phyloP scores from a whole-genome alignment of 2,113 vertebrate species.

The Centropus unirufus region DNA sequence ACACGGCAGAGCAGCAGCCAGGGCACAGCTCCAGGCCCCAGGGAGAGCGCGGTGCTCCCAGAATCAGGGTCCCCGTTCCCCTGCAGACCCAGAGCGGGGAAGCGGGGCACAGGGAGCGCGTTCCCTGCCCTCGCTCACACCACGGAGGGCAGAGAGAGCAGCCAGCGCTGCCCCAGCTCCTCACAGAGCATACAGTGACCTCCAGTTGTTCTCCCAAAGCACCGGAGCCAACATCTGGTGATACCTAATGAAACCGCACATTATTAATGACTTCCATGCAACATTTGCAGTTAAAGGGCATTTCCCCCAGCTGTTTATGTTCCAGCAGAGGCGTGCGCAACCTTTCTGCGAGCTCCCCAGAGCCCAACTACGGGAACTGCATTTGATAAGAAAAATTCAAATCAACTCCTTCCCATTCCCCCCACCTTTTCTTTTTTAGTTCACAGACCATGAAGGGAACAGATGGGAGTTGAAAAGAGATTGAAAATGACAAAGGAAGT shows the following conservation, averaged over 20 bases:
- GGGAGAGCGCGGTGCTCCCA: accelerated
- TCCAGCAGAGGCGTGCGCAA: constrained; percentile 25
- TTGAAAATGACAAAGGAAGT: constrained; percentile 64
- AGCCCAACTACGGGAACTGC: constrained; percentile 18
- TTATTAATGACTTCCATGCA: constrained; percentile 51
- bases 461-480: constrained; percentile 66
- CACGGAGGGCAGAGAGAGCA: too few species aligned
- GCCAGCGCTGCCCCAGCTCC: accelerated
- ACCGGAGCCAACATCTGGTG: neutral
- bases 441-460: constrained; percentile 59
- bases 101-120: neutral
- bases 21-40: neutral
- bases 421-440: neutral
- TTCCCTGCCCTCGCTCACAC: too few species aligned
- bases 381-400: constrained; percentile 63
- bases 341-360: constrained; percentile 64
- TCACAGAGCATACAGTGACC: neutral
- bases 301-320: constrained; percentile 65
- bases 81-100: neutral
- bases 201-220: neutral
- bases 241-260: neutral
- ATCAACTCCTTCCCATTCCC: constrained; percentile 19
- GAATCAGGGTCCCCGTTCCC: accelerated
- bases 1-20: neutral
- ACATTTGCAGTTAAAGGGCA: constrained; percentile 54